phyloP scores from a whole-genome alignment of 2,113 vertebrate species.

The Redunca redunca region DNA sequence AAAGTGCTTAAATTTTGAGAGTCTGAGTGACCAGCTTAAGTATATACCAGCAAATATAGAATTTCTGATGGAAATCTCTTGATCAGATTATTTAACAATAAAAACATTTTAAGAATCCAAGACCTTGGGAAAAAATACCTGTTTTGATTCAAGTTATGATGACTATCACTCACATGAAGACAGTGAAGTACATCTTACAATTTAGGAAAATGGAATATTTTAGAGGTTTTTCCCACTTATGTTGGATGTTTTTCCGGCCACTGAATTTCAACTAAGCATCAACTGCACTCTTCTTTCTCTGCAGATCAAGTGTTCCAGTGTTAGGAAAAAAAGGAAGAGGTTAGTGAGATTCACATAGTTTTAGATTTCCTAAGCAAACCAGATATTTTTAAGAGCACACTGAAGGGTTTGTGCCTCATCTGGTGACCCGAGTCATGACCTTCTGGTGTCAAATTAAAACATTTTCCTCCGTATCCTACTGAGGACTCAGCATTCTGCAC shows the following conservation, averaged over 20 bases:
- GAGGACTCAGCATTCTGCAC: neutral
- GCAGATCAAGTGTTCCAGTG: neutral
- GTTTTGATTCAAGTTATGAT: neutral
- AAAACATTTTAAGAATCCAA: neutral
- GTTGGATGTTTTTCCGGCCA: neutral
- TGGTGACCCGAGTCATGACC: neutral
- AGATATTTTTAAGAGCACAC: neutral
- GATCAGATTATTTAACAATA: neutral
- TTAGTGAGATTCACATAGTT: neutral
- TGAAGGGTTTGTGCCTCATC: neutral
- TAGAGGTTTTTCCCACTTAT: neutral
- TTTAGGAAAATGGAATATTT: neutral
- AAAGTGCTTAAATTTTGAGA: neutral
- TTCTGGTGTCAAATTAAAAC: neutral
- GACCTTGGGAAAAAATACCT: neutral
- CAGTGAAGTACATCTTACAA: neutral
- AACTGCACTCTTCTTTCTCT: neutral
- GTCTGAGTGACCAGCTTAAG: accelerated
- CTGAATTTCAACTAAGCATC: neutral
- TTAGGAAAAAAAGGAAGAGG: neutral
- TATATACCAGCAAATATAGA: neutral
- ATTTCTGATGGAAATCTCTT: neutral
- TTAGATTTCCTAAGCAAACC: neutral
- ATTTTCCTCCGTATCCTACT: neutral
- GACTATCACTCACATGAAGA: neutral